Evolutionary conservation across 2,113 vertebrate species (phyloP).

Genomic region (Myotis lucifugus): DNA sequence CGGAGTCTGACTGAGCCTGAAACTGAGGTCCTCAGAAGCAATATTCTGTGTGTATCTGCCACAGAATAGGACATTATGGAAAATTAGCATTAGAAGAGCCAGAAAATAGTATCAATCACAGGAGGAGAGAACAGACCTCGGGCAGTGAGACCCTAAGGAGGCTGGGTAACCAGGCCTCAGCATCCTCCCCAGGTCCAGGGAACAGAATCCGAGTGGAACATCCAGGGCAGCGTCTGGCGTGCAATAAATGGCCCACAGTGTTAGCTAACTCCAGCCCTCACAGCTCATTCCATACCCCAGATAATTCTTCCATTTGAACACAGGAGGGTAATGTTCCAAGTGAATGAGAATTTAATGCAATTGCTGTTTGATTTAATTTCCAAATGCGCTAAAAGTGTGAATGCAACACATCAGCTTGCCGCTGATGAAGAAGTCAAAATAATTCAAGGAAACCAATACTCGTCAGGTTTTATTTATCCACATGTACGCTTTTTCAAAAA

Average conservation of each 20-base stretch:
- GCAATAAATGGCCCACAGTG: not conserved
- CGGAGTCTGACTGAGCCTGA: not conserved
- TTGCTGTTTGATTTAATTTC: slow-evolving; percentile 78
- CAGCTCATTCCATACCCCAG: not conserved
- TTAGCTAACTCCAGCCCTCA: not conserved
- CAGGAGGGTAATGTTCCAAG: slow-evolving; percentile 58
- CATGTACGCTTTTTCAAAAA: slow-evolving; percentile 66
- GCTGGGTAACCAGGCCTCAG: not conserved
- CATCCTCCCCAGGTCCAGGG: not conserved
- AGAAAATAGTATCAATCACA: not conserved
- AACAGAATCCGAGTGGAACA: not conserved
- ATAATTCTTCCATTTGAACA: slow-evolving; percentile 56
- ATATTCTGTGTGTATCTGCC: not conserved
- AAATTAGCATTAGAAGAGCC: not conserved
- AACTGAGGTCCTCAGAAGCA: not conserved
- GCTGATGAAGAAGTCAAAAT: slow-evolving; percentile 79
- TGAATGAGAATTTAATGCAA: slow-evolving; percentile 64
- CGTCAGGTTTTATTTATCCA: slow-evolving; percentile 80
- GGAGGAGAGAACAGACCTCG: not conserved
- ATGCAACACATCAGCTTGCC: slow-evolving; percentile 75
- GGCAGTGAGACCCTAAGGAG: not conserved
- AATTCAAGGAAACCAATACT: slow-evolving; percentile 76
- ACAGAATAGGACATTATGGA: not conserved
- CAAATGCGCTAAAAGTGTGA: slow-evolving; percentile 72
- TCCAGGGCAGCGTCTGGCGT: not conserved